phyloP scores from a whole-genome alignment of 2,797 vertebrate species.

The Paramormyrops hopkinsi region DNA sequence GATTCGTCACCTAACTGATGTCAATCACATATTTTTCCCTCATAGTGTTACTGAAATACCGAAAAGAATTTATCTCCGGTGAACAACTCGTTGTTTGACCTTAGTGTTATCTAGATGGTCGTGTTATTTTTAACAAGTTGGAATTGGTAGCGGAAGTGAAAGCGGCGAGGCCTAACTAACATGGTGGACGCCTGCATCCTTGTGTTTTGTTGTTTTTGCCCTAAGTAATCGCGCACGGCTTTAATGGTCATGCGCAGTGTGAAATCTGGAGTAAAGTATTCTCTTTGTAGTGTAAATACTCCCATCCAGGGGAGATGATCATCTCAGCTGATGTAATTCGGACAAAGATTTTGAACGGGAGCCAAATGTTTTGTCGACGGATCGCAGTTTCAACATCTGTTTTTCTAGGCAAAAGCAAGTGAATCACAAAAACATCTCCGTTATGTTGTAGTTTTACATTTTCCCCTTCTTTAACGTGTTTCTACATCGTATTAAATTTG shows the following conservation, averaged over 20 bases:
- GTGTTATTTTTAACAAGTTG: neutral
- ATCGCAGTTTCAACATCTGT: neutral
- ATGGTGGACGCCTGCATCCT: neutral
- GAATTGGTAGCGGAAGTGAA: neutral
- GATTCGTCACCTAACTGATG: neutral
- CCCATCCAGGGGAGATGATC: neutral
- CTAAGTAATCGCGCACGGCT: neutral
- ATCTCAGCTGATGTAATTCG: neutral
- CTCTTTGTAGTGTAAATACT: neutral
- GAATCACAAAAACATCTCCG: neutral
- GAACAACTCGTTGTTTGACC: neutral
- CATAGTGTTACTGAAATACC: neutral
- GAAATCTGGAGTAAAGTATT: neutral
- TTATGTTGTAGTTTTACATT: neutral
- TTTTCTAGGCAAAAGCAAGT: neutral
- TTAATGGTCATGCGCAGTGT: neutral
- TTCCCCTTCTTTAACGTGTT: neutral
- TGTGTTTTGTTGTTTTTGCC: neutral
- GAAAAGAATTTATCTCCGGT: neutral
- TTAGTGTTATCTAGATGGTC: neutral
- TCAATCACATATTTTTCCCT: neutral
- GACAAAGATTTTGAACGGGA: neutral
- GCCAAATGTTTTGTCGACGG: constrained; percentile 10
- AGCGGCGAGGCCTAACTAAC: constrained; percentile 3
- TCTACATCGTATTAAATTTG: neutral